Base-by-base conservation (phyloP, 1,140 invertebrate genomes). In the Caenorhabditis latens region DNA sequence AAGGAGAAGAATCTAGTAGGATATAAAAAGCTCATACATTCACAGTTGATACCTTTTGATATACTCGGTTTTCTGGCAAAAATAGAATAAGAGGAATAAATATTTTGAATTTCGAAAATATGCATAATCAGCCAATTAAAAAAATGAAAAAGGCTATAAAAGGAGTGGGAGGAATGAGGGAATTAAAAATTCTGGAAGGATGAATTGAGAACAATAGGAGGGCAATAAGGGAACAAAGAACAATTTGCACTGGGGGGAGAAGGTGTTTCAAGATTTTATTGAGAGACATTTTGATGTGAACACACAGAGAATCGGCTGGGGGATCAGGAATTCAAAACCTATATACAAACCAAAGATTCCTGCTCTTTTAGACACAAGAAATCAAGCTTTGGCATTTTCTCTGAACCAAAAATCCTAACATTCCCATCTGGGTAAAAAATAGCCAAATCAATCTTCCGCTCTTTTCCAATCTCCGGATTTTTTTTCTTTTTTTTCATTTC, bases 401-500 rank as follows among this genome's bases (percentile, higher is more conserved):
- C 32, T 40, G 3, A 32, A 13, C 24, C 21, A 8, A 63, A 63
- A 6, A 32, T 16, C 50, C 50, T 0, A 32, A 63, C 21, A 19
- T 63, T 32, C n/a, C 8, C 58, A 32, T 32, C 8, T 9, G 55
- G 55, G 32, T 32, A 32, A 50, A 63, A 32, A 63, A 11, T 63
- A 32, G 21, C 58, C 24, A 32, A 63, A 63, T 63, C 24, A 63
- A 63, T 63, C 58, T 24, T 32, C 58, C 7, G 21, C 24, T 46
- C 42, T 71, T 43, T 61, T 61, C 57, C 21, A 19, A 61, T n/a
- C 57, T 50, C n/a, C 21, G 57, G 21, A 19, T 24, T n/a, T 24
- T 19, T 58, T 61, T 24, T 71, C 43, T 46, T 71, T 71, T 71
- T 71, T 21, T 40, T 19, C 65, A 48, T 71, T 71, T 71, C 65